phyloP scores from a whole-genome alignment of 2,888 invertebrate genomes.

The Cephalotes varians region DNA sequence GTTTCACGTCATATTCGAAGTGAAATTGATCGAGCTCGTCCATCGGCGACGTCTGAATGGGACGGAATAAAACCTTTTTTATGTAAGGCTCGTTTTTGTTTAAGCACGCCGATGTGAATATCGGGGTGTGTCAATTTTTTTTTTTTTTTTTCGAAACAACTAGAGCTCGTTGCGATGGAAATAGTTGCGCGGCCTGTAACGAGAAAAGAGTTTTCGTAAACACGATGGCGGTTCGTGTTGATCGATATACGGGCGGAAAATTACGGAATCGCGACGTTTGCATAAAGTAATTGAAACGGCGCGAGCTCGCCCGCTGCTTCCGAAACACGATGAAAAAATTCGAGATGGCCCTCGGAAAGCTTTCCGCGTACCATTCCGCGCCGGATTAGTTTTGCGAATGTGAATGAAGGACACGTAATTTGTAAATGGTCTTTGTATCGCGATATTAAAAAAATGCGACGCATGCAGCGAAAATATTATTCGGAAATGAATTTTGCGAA shows the following conservation, averaged over 20 bases:
- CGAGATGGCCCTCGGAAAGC: not conserved
- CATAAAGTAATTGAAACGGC: conserved; percentile 52
- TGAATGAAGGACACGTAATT: conserved; percentile 41
- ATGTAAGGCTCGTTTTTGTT: not conserved
- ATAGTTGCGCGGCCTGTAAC: conserved; percentile 4
- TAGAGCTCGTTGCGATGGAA: not conserved
- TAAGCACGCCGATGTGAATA: not conserved
- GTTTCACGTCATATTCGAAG: conserved; percentile 12
- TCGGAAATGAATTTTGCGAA: conserved; percentile 10
- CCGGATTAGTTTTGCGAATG: conserved; percentile 33
- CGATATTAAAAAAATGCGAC: conserved; percentile 17
- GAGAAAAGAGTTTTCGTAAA: conserved; percentile 28
- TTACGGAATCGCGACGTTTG: conserved; percentile 43
- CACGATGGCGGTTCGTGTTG: conserved; percentile 24
- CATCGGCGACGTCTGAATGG: not conserved
- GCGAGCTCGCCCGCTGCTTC: conserved; percentile 3
- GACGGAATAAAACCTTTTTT: conserved; percentile 17
- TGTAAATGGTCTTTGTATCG: conserved; percentile 30
- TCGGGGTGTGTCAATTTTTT: not conserved
- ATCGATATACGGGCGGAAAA: conserved; percentile 36
- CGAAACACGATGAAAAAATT: conserved; percentile 32
- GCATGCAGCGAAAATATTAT: conserved; percentile 11
- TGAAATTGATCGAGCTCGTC: conserved; percentile 28
- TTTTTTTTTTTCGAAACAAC: not conserved
- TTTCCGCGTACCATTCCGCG: conserved; percentile 19